Conservation (phyloP, 2,888 invertebrate species). For the Drosophila recens region DNA sequence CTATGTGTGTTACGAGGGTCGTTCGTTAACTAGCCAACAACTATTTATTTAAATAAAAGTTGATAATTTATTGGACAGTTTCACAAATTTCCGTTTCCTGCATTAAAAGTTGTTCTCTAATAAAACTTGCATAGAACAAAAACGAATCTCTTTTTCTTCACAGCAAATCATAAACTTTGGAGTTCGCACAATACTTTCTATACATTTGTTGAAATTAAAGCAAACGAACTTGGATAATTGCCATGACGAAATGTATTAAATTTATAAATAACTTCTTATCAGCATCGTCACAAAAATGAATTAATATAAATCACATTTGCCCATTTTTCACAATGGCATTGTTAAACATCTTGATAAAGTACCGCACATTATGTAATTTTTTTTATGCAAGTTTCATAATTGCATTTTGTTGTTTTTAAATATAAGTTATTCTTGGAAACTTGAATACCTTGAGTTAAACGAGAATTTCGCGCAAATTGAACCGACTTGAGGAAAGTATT, state of each 20-base stretch:
- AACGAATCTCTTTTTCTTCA: background rate
- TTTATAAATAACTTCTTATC: constrained; percentile 36
- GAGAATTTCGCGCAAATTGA: background rate
- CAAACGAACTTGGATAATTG: background rate
- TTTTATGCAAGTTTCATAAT: background rate
- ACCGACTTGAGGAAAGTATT: background rate
- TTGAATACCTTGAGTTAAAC: background rate
- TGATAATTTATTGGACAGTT: constrained; percentile 3
- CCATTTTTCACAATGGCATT: background rate
- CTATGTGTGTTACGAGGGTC: constrained; percentile 36
- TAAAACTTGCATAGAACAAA: background rate
- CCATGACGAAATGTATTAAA: background rate
- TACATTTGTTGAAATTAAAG: background rate
- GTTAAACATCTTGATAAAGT: background rate
- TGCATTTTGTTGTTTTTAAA: background rate
- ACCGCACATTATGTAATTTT: background rate
- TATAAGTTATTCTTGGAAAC: background rate
- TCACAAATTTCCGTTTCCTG: background rate
- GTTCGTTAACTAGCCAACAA: constrained; percentile 10
- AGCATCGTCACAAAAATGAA: background rate
- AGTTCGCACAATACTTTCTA: background rate
- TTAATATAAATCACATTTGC: constrained; percentile 11
- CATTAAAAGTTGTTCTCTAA: background rate
- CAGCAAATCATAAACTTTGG: background rate
- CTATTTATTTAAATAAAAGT: constrained; percentile 9